Conservation (phyloP, 2,113 vertebrate species). For the Hemichromis elongatus region DNA sequence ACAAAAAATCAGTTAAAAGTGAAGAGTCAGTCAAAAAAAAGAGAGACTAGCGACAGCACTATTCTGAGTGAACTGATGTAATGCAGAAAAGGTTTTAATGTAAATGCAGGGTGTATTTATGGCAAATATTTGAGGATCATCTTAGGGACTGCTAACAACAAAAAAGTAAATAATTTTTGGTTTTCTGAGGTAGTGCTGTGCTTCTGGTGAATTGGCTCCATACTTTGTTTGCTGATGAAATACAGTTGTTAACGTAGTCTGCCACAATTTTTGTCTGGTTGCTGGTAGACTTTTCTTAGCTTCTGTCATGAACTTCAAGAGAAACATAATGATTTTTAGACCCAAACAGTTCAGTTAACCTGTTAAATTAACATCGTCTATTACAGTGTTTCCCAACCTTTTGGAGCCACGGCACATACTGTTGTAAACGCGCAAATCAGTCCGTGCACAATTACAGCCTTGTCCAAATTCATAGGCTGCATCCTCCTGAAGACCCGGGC, state of each 20-base stretch:
- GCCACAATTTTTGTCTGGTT: not conserved
- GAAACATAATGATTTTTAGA: not conserved
- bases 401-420: too few species aligned
- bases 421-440: too few species aligned
- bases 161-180: not conserved
- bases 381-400: not conserved
- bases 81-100: not conserved
- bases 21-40: not conserved
- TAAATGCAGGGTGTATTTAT: rapidly evolving
- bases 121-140: not conserved
- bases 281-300: not conserved
- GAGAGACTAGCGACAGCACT: rapidly evolving
- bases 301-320: not conserved
- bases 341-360: not conserved
- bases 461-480: too few species aligned
- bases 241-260: not conserved
- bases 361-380: not conserved
- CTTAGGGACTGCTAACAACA: not conserved
- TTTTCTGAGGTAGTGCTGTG: not conserved
- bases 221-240: not conserved
- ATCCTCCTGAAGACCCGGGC: too few species aligned
- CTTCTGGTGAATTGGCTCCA: not conserved
- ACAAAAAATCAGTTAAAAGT: not conserved
- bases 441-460: too few species aligned
- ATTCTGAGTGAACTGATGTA: too few species aligned